phyloP scores from a whole-genome alignment of 2,797 vertebrate genomes.

The Gymnothorax javanicus region DNA sequence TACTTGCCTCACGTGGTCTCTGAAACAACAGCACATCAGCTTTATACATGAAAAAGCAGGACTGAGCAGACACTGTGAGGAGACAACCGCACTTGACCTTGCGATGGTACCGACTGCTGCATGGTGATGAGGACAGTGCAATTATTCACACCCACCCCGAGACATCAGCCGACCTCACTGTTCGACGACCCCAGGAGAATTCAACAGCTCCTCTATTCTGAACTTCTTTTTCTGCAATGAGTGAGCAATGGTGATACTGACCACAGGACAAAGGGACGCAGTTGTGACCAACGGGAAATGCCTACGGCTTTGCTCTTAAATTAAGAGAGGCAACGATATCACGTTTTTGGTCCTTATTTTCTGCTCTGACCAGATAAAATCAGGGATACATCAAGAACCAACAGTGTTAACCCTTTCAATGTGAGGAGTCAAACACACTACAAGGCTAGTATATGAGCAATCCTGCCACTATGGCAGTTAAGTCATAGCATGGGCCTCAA shows the following conservation, averaged over 20 bases:
- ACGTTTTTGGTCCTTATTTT: neutral
- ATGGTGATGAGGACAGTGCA: slow-evolving; percentile 16
- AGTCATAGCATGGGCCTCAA: too few relatives aligned
- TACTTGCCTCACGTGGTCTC: neutral
- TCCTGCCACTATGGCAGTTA: too few relatives aligned
- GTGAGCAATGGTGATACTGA: slow-evolving; percentile 39
- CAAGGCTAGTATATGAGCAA: too few relatives aligned
- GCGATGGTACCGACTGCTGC: neutral
- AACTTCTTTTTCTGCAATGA: neutral
- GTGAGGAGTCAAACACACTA: too few relatives aligned
- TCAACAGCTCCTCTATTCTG: neutral
- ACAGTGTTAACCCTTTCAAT: neutral
- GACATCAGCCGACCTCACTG: slow-evolving; percentile 30
- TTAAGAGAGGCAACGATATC: slow-evolving; percentile 61
- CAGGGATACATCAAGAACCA: neutral
- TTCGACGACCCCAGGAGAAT: neutral
- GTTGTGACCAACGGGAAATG: neutral
- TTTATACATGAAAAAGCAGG: neutral
- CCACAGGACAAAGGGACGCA: slow-evolving; percentile 28
- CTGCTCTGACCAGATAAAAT: neutral
- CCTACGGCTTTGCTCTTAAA: slow-evolving; percentile 44
- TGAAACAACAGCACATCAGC: neutral
- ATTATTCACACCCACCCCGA: slow-evolving; percentile 37
- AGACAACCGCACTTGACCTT: neutral
- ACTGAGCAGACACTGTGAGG: neutral